Base-by-base conservation (phyloP, 2,113 vertebrate species). In the Phyllostomus hastatus region DNA sequence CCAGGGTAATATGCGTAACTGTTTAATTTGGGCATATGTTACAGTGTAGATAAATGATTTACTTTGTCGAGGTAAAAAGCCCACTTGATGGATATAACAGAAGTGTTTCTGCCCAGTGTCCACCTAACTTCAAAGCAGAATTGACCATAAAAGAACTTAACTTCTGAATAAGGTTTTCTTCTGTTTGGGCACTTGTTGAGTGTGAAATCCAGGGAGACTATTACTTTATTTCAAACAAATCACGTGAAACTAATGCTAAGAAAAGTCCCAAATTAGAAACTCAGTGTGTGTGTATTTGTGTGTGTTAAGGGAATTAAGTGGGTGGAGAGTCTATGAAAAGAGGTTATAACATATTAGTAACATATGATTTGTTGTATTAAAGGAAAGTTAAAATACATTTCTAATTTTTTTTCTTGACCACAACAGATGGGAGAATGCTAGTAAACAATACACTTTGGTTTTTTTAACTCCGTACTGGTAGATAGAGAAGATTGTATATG, bases 381-480 rank as follows among this genome's bases (percentile, higher is more conserved):
- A 95, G 67, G 73, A 72, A 84, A 88, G 43, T 85, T 87, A 89
- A 95, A 84, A 57, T 87, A 57, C 52, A 83, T 92, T 88, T 92
- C 72, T 90, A 3, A 85, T n/a, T 70, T 86, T 93, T 93, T 91
- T 94, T 89, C 54, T 92, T 97, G 54, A 76, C 33, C 64, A 94
- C 76, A 90, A 80, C 59, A 87, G 84, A 95, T 92, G 22, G 59
- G 96, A 91, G 72, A 83, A 83, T 80, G 50, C 73, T n/a, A 88
- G 3, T 79, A 73, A 95, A 95, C 66, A 83, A 12, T 52, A n/a
- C 52, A 59, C n/a, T 35, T 79, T 92, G 43, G 28, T 95, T 94
- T 4, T 43, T 43, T 95, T 66, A 90, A 48, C 57, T 82, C 78
- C 80, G 48, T 89, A 57, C 38, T 61, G 67, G 43, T 85, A 79